phyloP scores from a whole-genome alignment of 2,113 vertebrate genomes.

The Centropristis striata region DNA sequence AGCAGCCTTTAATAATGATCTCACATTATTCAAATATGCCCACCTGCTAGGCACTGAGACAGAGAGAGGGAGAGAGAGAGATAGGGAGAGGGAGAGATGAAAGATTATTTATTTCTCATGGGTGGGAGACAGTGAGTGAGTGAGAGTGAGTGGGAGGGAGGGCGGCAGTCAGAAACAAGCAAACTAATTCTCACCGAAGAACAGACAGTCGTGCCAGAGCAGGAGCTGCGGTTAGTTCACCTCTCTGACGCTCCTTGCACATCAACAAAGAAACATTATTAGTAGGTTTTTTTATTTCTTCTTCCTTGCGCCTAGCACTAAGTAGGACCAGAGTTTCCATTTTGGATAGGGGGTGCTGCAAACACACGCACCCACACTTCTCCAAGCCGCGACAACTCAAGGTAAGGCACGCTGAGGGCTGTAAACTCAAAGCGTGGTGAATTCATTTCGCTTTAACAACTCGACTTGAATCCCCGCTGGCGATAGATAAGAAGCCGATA shows the following conservation, averaged over 20 bases:
- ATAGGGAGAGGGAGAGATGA: conserved; percentile 54
- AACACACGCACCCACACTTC: conserved; percentile 65
- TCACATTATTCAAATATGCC: conserved; percentile 69
- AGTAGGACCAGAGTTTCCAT: conserved; percentile 61
- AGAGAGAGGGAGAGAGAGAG: conserved; percentile 39
- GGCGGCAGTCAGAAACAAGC: conserved; percentile 76
- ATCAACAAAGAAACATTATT: conserved; percentile 29
- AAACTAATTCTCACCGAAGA: conserved; percentile 78
- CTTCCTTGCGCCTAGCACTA: conserved; percentile 9
- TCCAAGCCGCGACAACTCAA: conserved; percentile 67
- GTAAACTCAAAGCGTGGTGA: conserved; percentile 7
- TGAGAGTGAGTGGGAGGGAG: conserved; percentile 72
- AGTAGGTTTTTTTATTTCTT: not conserved
- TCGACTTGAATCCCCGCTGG: not conserved
- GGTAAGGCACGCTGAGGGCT: conserved; percentile 63
- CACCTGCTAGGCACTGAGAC: conserved; percentile 41
- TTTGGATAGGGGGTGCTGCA: conserved; percentile 65
- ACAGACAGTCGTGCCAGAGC: conserved; percentile 68
- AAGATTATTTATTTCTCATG: conserved; percentile 79
- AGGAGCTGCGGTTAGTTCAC: conserved; percentile 59
- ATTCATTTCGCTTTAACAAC: not conserved
- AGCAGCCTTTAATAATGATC: conserved; percentile 54
- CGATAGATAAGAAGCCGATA: not conserved
- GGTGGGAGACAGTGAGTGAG: conserved; percentile 78
- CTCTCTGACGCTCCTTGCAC: conserved; percentile 46